Percentiles rank a stretch among this genome's conserved stretches.
These are phyloP conservation scores for Crambe crambe DNA, from an alignment of 37 sponge, comb jelly and placozoan species.

Conservation along the genomic window DNA sequence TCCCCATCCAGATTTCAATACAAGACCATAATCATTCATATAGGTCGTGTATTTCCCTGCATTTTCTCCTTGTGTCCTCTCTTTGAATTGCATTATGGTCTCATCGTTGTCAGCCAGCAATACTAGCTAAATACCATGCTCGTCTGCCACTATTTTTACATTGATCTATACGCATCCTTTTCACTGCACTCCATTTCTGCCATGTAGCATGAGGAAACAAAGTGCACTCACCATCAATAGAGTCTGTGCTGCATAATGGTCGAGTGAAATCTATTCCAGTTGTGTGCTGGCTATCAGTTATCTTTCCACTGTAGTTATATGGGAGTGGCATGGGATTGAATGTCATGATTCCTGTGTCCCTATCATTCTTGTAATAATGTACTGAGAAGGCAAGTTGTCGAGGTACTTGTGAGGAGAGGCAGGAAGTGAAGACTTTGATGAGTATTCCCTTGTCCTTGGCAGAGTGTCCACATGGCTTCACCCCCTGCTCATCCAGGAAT, in stretches of 20 bases:
- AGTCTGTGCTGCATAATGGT: conserved; percentile 9
- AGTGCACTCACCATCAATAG: conserved; percentile 8
- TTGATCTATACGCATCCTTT: conserved; percentile 17
- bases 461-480: conserved; percentile 69
- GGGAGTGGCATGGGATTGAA: not conserved
- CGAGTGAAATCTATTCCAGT: conserved; percentile 13
- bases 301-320: not conserved
- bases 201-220: conserved; percentile 20
- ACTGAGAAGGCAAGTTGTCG: not conserved
- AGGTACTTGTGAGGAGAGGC: conserved; percentile 36
- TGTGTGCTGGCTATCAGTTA: conserved; percentile 20
- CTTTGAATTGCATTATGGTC: conserved; percentile 29
- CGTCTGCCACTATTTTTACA: conserved; percentile 47
- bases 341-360: not conserved
- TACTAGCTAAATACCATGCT: conserved; percentile 82
- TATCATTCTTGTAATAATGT: not conserved
- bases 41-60: conserved; percentile 39
- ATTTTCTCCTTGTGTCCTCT: conserved; percentile 5
- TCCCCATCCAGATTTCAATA: conserved; percentile 75
- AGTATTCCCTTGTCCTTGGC: conserved; percentile 60
- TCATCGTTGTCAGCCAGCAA: conserved; percentile 52
- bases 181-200: not conserved
- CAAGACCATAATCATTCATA: conserved; percentile 61
- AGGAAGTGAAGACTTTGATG: conserved; percentile 58
- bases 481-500: conserved; percentile 49